Percentiles rank a stretch among this genome's conserved stretches.
These are phyloP conservation scores for Bambusicola thoracicus DNA, from an alignment of 2,113 vertebrate genomes.

Conservation along the genomic window DNA sequence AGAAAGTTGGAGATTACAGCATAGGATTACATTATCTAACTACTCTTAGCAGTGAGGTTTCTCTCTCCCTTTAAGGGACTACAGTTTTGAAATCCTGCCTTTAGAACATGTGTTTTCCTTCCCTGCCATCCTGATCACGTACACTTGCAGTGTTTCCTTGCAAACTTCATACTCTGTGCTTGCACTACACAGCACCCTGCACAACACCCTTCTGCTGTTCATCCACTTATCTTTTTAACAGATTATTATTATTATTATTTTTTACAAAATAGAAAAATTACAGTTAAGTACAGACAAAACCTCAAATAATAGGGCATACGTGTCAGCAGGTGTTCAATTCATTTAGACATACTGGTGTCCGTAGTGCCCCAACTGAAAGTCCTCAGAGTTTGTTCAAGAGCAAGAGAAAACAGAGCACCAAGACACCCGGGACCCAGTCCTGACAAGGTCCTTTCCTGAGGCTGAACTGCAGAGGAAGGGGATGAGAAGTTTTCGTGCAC, in stretches of 20 bases:
- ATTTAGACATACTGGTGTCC: background rate
- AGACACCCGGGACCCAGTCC: accelerated
- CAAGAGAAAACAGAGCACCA: background rate
- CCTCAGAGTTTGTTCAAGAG: background rate
- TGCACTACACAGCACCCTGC: background rate
- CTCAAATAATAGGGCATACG: background rate
- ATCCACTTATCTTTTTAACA: background rate
- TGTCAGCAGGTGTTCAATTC: background rate
- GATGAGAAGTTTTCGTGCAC: background rate
- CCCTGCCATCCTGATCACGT: background rate
- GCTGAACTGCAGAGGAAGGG: background rate
- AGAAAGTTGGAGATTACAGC: background rate
- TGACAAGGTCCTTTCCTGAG: background rate
- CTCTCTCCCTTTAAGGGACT: background rate
- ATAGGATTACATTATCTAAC: background rate
- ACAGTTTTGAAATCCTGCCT: background rate
- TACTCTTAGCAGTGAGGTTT: background rate
- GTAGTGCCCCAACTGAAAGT: background rate
- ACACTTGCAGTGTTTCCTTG: background rate
- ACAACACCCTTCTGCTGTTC: background rate
- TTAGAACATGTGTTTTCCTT: background rate
- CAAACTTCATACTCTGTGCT: background rate
- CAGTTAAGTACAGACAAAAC: background rate
- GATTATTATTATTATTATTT: background rate
- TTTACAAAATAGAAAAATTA: background rate